Conservation (phyloP, 2,113 vertebrate species). For the Calypte anna region DNA sequence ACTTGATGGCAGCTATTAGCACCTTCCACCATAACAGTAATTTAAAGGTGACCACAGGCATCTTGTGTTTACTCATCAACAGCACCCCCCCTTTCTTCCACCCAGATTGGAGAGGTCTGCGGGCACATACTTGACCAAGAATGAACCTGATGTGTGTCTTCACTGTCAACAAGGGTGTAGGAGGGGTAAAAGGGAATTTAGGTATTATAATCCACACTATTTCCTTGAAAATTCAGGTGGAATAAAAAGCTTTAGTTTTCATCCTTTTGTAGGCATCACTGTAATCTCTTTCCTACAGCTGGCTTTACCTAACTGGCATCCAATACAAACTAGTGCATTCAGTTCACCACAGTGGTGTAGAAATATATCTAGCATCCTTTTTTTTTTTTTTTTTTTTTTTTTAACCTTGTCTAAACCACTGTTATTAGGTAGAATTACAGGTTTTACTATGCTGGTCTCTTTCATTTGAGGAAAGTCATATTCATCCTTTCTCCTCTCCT, state of each 20-base stretch:
- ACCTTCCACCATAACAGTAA: slow-evolving; percentile 59
- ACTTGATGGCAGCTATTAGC: slow-evolving; percentile 50
- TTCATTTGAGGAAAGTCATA: neutral
- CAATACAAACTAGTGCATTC: neutral
- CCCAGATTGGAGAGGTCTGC: neutral
- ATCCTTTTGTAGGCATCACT: neutral
- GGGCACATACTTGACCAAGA: slow-evolving; percentile 49
- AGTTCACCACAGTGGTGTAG: neutral
- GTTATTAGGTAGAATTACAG: neutral
- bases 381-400: neutral
- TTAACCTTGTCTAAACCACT: neutral
- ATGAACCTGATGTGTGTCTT: slow-evolving; percentile 31
- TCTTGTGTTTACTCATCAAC: slow-evolving; percentile 50
- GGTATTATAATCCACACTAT: neutral
- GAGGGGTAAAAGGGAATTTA: neutral
- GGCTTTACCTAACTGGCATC: neutral
- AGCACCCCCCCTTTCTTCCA: slow-evolving; percentile 18
- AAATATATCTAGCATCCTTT: neutral
- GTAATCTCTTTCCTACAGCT: neutral
- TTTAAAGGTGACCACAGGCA: slow-evolving; percentile 58
- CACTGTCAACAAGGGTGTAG: slow-evolving; percentile 30
- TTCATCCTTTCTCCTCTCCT: neutral
- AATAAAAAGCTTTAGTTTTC: slow-evolving; percentile 24
- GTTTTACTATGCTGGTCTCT: neutral
- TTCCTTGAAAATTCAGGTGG: slow-evolving; percentile 44